A percentile compares a stretch with the other conserved stretches of the same genome.
These are phyloP conservation scores for Troilus luridus DNA, from an alignment of 2,888 invertebrate genomes.

Conservation along the genomic window DNA sequence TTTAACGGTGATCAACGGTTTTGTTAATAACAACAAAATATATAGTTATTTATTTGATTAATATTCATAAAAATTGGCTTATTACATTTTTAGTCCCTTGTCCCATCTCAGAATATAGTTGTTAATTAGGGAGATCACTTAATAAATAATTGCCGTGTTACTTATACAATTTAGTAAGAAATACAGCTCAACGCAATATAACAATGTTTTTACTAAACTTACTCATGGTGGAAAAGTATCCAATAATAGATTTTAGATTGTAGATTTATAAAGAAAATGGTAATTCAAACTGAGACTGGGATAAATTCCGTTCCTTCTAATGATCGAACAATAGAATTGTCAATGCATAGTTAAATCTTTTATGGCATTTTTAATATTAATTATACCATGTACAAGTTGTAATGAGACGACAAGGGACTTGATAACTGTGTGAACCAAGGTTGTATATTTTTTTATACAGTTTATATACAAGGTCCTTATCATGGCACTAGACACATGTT, in stretches of 20 bases:
- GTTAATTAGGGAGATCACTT: too few species aligned
- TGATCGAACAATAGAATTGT: not conserved
- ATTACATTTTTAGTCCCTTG: too few species aligned
- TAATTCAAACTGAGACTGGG: not conserved
- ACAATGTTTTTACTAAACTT: too few species aligned
- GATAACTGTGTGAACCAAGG: not conserved
- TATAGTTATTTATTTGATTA: too few species aligned
- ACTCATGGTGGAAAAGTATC: not conserved
- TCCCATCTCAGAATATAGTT: too few species aligned
- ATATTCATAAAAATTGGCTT: too few species aligned
- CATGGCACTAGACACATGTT: not conserved
- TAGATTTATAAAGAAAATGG: slow-evolving; percentile 4
- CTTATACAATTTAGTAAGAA: too few species aligned
- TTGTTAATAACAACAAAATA: too few species aligned
- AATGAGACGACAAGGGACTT: not conserved
- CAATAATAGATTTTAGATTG: not conserved
- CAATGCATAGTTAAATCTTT: not conserved
- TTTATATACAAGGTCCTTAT: not conserved
- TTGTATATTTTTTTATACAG: not conserved
- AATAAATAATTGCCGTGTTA: too few species aligned
- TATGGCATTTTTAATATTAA: not conserved
- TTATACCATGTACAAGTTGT: not conserved
- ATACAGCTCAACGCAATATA: too few species aligned
- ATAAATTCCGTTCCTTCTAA: not conserved
- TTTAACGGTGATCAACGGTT: too few species aligned